These are phyloP conservation scores for Sylvilagus bachmani DNA, from an alignment of 2,113 vertebrate genomes.

Conservation along the genomic window DNA sequence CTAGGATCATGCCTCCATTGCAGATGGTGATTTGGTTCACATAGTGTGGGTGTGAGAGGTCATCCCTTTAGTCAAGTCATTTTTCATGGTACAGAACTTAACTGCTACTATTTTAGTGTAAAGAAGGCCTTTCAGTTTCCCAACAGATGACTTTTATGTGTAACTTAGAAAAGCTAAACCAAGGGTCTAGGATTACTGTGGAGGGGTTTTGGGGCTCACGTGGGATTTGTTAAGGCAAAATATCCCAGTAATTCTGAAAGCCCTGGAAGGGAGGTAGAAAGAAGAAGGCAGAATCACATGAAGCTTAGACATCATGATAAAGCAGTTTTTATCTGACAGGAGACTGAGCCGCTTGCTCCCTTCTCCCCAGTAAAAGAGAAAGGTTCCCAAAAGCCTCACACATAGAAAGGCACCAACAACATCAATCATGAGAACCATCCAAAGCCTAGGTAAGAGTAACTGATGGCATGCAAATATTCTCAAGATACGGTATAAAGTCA, in stretches of 20 bases:
- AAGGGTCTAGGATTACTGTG: not conserved
- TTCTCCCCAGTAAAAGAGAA: not conserved
- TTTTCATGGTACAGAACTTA: not conserved
- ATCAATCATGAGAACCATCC: conserved; percentile 15
- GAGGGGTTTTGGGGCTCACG: not conserved
- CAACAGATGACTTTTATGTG: not conserved
- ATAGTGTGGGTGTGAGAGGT: not conserved
- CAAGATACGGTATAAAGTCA: not conserved
- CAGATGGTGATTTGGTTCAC: not conserved
- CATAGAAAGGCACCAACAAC: conserved; percentile 33
- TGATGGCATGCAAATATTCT: conserved; percentile 42
- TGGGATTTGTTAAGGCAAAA: conserved; percentile 21
- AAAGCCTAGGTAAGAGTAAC: not conserved
- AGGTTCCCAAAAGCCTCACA: conserved; percentile 40
- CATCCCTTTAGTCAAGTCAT: not conserved
- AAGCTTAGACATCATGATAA: not conserved
- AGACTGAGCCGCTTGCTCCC: not conserved
- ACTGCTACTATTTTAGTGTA: not conserved
- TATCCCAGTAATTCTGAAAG: not conserved
- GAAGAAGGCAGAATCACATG: not conserved
- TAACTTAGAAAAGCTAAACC: not conserved
- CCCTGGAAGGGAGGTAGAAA: not conserved
- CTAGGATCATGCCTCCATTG: not conserved
- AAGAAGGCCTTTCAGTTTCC: conserved; percentile 8
- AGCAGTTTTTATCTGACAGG: not conserved